Base-by-base conservation (phyloP, 2,888 invertebrate species). In the Polymixis flavicincta region DNA sequence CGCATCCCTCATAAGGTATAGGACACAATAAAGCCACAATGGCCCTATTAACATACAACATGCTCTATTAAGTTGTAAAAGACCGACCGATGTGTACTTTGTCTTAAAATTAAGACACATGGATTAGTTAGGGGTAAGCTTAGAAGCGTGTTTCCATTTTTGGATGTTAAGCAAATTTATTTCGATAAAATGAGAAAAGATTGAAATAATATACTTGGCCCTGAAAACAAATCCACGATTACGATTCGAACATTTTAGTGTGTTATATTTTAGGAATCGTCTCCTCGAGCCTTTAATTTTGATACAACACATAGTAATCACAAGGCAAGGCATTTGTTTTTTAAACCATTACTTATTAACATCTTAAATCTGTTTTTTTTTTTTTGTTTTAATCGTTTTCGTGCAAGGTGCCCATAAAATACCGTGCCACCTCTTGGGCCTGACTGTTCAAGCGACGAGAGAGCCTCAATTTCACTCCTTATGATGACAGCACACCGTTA, bases 11-110 rank as follows among this genome's bases (percentile, higher is more conserved):
- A 64, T 52, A 42, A 68, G 22, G 60, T 55, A 9, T n/a, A 9
- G 42, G 59, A 61, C 63, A 48, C 60, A 78, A 50, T 54, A 17
- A 54, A 25, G 54, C 50, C 60, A 60, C 71, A 74, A 79, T 57
- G 19, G 6, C 59, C 14, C 50, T 63, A 76, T 80, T 76, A 70
- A 32, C 76, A 76, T 64, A 80, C 59, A 54, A 77, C 80, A 66
- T 55, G 28, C 50, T 63, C 50, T 68, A 81, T 81, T 79, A 81
- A 83, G 68, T 50, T 74, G 74, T 81, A 60, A 83, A 55, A 63
- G 63, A 11, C 78, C 22, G 14, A 28, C 66, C 37, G 25, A n/a
- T 80, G 76, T 67, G 84, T 80, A 70, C 81, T 68, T 32, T 70
- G 50, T 45, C 54, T 80, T 64, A 76, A 60, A 63, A 67, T 72